Conservation (phyloP, 1,140 invertebrate genomes). For the Cecropterus lyciades region DNA sequence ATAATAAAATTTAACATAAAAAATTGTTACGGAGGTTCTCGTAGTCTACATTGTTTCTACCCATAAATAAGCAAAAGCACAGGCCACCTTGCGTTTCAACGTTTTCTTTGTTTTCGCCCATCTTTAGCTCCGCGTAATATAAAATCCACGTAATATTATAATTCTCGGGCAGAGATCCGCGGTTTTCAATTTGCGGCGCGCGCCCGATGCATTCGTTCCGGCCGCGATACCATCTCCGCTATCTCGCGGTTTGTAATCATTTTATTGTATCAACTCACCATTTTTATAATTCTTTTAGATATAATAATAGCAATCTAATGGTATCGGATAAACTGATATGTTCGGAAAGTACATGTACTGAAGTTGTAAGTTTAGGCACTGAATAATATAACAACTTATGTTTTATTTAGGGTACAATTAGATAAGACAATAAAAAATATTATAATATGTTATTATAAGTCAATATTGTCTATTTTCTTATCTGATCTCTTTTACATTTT, state of each 20-base stretch:
- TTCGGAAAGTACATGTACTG: no score
- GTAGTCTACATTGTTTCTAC: not conserved
- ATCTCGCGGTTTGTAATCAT: not conserved
- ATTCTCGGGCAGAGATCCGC: not conserved
- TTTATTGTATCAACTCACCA: conserved; percentile 2
- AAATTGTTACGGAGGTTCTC: no score
- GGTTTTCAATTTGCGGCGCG: conserved; percentile 44
- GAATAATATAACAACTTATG: no score
- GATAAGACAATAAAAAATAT: no score
- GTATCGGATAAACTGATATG: no score
- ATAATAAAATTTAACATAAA: no score
- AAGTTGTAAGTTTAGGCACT: no score
- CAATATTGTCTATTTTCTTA: no score
- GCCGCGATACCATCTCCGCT: conserved; percentile 36
- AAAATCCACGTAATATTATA: conserved; percentile 24
- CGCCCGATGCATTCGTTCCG: conserved; percentile 42
- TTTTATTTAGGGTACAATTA: no score
- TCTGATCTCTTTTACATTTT: no score
- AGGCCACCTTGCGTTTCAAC: not conserved
- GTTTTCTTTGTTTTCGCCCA: not conserved
- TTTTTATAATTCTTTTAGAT: not conserved
- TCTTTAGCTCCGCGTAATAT: conserved; percentile 11
- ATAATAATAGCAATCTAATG: no score
- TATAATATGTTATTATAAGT: no score
- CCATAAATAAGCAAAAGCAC: not conserved